Evolutionary conservation across 2,888 invertebrate species (phyloP), one percentile per base, ranked within the genome.

Genomic region (Lepetodrilus schrolli): DNA sequence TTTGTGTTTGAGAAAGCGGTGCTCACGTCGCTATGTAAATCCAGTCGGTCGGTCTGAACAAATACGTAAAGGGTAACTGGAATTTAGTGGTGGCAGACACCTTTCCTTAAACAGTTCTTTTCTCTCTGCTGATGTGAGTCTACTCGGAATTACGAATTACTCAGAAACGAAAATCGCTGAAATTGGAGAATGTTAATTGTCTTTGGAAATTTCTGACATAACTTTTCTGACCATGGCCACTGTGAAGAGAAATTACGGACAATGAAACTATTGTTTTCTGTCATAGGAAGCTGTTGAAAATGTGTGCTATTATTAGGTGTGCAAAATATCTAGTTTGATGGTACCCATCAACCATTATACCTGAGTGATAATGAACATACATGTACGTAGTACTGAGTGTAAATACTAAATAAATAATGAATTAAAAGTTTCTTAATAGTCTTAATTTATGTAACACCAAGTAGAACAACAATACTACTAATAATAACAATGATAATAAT

Each of bases 1-100:
- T 36, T n/a, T 34, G n/a, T 68, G 47, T 68, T 68, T 68, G 68
- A 38, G 68, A 13, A 47, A 21, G 68, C 23, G 21, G 58, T 26
- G 26, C 17, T 58, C 58, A 30, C 58, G n/a, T 58, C 34, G 58
- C 30, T 58, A 34, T 58, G 58, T 34, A 58, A 58, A 58, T 30
- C 58, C 17, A 17, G 58, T 30, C 43, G 8, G 4, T 58, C 34
- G 30, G n/a, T 23, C 26, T 20, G 26, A 20, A 10, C 66, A 66
- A 66, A 66, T 38, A 38, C 23, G 13, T 13, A 37, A 37, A 38
- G 66, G 66, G 7, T 66, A 66, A 20, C 13, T 37, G 26, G 37
- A 38, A 38, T 66, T 36, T 36, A 37, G n/a, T 20, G 37, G 66
- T 66, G 37, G 17, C 66, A 37, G 66, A 36, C 66, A 66, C n/a